These are phyloP conservation scores for Athalia circularis DNA, from an alignment of 2,888 invertebrate genomes.

Conservation along the genomic window DNA sequence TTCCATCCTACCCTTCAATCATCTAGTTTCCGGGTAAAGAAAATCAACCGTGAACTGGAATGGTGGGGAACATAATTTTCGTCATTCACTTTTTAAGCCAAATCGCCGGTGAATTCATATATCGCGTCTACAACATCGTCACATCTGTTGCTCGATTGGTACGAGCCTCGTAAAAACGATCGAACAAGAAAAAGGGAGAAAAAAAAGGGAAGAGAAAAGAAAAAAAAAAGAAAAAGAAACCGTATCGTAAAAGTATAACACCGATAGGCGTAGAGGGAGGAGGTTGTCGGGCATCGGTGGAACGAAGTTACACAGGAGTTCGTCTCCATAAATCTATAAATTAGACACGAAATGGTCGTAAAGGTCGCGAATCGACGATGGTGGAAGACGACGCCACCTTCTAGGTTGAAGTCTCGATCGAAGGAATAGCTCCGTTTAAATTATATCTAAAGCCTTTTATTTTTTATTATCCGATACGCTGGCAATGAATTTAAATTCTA, in stretches of 20 bases:
- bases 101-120: neutral
- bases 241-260: neutral
- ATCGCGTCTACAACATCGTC: neutral
- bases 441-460: too few relatives aligned
- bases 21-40: neutral
- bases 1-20: slow-evolving; percentile 26
- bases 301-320: slow-evolving; percentile 5
- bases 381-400: too few relatives aligned
- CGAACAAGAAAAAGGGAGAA: too few relatives aligned
- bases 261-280: neutral
- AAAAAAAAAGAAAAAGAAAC: too few relatives aligned
- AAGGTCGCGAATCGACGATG: neutral
- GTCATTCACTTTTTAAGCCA: neutral
- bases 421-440: too few relatives aligned
- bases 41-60: neutral
- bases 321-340: slow-evolving; percentile 32
- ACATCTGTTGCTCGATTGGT: neutral
- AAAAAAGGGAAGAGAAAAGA: too few relatives aligned
- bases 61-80: slow-evolving; percentile 21
- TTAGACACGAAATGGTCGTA: slow-evolving; percentile 35
- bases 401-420: too few relatives aligned
- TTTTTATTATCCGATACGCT: too few relatives aligned
- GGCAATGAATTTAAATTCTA: too few relatives aligned
- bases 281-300: neutral
- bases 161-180: too few relatives aligned